Conservation (phyloP, 2,888 invertebrate genomes). For the Nebria salina region DNA sequence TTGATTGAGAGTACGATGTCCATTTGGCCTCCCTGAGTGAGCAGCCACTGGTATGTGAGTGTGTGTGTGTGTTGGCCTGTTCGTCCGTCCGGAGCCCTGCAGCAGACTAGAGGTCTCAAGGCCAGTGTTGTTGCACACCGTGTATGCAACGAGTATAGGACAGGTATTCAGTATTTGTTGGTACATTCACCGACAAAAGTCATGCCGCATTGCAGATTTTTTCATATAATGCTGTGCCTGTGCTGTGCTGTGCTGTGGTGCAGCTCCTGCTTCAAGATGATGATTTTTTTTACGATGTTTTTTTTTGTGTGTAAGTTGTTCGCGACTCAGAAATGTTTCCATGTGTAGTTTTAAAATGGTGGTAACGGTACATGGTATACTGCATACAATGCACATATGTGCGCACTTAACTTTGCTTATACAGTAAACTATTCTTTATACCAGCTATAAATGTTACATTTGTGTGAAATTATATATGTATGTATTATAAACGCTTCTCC, state of each 20-base stretch:
- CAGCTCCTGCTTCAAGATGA: conserved; percentile 1
- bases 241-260: background rate
- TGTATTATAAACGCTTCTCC: background rate
- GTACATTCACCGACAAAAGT: conserved; percentile 38
- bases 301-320: background rate
- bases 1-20: background rate
- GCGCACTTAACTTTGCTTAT: background rate
- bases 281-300: background rate
- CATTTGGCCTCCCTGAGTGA: background rate
- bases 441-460: background rate
- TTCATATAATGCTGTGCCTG: background rate
- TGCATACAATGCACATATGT: conserved; percentile 1
- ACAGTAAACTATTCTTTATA: background rate
- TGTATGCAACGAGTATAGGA: conserved; percentile 41
- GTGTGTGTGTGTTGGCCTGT: background rate
- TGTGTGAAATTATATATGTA: background rate
- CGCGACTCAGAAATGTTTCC: background rate
- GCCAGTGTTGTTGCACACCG: conserved; percentile 18
- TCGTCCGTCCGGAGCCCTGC: conserved; percentile 12
- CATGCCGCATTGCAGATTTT: conserved; percentile 18
- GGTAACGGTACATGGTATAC: background rate
- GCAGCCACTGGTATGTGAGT: background rate
- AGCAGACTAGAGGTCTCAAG: conserved; percentile 42
- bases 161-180: conserved; percentile 46
- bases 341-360: conserved; percentile 1